Base-by-base conservation (phyloP, 2,888 invertebrate species). In the Callimorpha dominula region DNA sequence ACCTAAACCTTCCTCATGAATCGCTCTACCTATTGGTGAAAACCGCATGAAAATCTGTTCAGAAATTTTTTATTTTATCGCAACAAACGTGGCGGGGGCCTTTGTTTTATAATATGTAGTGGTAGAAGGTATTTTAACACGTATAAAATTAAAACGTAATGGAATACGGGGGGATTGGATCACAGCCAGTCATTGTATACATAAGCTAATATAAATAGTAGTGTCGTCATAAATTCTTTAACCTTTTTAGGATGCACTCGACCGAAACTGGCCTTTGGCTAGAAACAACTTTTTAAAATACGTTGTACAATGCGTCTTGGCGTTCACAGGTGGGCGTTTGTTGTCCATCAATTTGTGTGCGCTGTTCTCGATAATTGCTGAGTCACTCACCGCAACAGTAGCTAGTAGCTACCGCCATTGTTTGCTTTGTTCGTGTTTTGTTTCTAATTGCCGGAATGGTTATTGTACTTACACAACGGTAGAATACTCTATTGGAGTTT, bases 331-430 rank as follows among this genome's bases (percentile, higher is more conserved):
- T 73, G 65, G 73, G 73, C 72, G 83, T 72, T 79, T 68, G 77
- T 77, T 68, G 11, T 52, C 66, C 40, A 66, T 67, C 52, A 54
- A 52, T 54, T 67, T 65, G 71, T 74, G 65, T 75, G 79, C 72
- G 69, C 65, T 76, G 63, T 71, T 71, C 85, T 75, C 78, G 72
- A 77, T 83, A 84, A 84, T 81, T 81, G 83, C 83, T 84, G 81
- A 83, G 85, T 83, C 83, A 83, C 74, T 50, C 54, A 68, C 76
- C 52, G 73, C 75, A 68, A 70, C 80, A 60, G 73, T 63, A 63
- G 65, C 63, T 12, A 49, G 68, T 68, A 74, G 83, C 80, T 65
- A 65, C 70, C 64, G 72, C 72, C 43, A 80, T 84, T 84, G 85
- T 83, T 81, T 78, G 77, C 72, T 72, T 62, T 60, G 57, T 60